Evolutionary conservation across 2,797 vertebrate species (phyloP).

Genomic region (Dicrostonyx torquatus): DNA sequence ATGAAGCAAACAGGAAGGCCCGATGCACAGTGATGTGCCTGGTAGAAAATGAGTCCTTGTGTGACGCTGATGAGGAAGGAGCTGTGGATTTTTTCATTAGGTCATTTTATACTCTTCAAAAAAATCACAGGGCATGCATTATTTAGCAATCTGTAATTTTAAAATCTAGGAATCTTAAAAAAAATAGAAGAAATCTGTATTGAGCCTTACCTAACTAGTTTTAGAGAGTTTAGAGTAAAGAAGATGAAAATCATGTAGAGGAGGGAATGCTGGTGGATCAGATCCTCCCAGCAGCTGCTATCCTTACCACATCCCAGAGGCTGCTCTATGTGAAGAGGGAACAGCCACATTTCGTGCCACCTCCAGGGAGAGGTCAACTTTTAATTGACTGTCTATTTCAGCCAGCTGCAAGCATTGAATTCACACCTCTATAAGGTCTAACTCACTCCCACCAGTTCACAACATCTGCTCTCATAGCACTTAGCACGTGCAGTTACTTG

Average conservation of each 20-base stretch:
- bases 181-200: neutral
- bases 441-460: neutral
- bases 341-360: neutral
- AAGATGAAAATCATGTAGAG: neutral
- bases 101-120: neutral
- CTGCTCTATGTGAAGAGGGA: neutral
- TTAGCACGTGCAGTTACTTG: neutral
- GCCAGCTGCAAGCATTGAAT: constrained; percentile 17
- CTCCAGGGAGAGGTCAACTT: neutral
- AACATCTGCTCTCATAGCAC: neutral
- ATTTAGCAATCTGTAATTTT: neutral
- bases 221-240: neutral
- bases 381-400: neutral
- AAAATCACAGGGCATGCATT: neutral
- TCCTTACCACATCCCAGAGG: neutral
- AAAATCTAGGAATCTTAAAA: neutral
- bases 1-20: neutral
- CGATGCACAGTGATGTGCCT: neutral
- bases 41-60: neutral
- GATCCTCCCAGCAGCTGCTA: neutral
- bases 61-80: neutral
- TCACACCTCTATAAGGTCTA: neutral
- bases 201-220: neutral
- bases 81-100: neutral
- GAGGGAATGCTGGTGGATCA: neutral